Percentiles rank a stretch among this genome's conserved stretches.
Conservation (phyloP, 1,140 invertebrate genomes). For the Chrysoperla carnea region DNA sequence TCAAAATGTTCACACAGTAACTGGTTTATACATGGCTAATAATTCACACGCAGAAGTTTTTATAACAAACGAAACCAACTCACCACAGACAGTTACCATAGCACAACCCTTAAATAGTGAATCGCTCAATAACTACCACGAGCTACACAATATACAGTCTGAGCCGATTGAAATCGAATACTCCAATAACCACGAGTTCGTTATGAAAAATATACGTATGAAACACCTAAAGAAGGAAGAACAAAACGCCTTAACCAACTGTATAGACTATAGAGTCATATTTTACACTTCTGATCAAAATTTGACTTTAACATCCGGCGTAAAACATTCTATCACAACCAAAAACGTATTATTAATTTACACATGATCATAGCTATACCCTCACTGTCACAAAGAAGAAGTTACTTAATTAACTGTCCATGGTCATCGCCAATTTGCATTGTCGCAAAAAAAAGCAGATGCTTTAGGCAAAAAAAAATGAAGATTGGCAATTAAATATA, state of each 20-base stretch:
- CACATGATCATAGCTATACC: slow-evolving; percentile 10
- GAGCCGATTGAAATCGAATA: no score
- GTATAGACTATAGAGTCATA: slow-evolving; percentile 3
- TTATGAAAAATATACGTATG: slow-evolving; percentile 1
- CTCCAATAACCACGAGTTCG: no score
- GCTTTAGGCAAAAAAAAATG: slow-evolving; percentile 15
- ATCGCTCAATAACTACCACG: background rate
- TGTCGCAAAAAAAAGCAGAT: slow-evolving; percentile 16
- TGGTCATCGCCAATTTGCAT: slow-evolving; percentile 13
- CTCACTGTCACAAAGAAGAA: slow-evolving; percentile 10
- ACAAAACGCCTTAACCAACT: background rate
- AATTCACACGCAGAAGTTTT: background rate
- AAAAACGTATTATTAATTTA: slow-evolving; percentile 8
- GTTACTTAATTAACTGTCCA: slow-evolving; percentile 11
- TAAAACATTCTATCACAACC: slow-evolving; percentile 11
- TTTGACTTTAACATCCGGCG: slow-evolving; percentile 3
- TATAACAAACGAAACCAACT: background rate
- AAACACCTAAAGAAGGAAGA: slow-evolving; percentile 8
- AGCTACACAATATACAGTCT: no score
- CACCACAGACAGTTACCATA: background rate
- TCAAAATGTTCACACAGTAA: no score
- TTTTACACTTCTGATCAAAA: slow-evolving; percentile 2
- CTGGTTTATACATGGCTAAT: background rate
- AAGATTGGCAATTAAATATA: slow-evolving; percentile 21
- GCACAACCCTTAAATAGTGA: background rate